These are phyloP conservation scores for Nymphalis c-album DNA, from an alignment of 2,888 invertebrate species.

Conservation along the genomic window DNA sequence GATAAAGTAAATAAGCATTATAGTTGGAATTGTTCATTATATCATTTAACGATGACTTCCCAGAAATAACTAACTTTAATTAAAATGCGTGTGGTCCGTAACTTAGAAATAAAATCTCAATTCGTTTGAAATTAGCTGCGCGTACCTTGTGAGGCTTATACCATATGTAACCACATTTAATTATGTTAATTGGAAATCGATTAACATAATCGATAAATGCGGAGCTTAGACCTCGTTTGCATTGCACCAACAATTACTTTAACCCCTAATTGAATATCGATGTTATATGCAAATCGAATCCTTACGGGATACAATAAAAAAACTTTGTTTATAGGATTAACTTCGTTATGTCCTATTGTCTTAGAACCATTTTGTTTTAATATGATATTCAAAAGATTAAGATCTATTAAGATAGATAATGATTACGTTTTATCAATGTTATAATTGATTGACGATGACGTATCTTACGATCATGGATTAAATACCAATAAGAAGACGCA, in stretches of 20 bases:
- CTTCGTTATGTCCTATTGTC: slow-evolving; percentile 12
- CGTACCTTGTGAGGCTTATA: slow-evolving; percentile 14
- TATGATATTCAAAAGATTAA: no score
- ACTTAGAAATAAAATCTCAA: slow-evolving; percentile 18
- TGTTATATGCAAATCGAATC: slow-evolving; percentile 55
- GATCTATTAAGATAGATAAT: no score
- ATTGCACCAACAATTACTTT: slow-evolving; percentile 43
- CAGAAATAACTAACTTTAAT: not conserved
- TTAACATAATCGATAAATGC: slow-evolving; percentile 40
- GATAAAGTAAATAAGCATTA: no score
- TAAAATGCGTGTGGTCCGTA: slow-evolving; percentile 12
- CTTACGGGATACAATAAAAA: slow-evolving; percentile 21
- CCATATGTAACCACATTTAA: slow-evolving; percentile 33
- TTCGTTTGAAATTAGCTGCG: slow-evolving; percentile 3
- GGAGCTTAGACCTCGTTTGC: slow-evolving; percentile 42
- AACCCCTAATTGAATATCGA: slow-evolving; percentile 54
- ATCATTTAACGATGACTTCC: no score
- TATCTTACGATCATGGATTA: no score
- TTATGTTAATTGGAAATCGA: slow-evolving; percentile 39
- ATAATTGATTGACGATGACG: no score
- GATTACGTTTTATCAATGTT: no score
- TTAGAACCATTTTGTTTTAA: not conserved
- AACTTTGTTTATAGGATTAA: slow-evolving; percentile 41
- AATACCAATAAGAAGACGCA: no score
- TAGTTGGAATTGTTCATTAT: no score